Conservation (phyloP, 1,140 invertebrate species). For the Caenorhabditis briggsae region DNA sequence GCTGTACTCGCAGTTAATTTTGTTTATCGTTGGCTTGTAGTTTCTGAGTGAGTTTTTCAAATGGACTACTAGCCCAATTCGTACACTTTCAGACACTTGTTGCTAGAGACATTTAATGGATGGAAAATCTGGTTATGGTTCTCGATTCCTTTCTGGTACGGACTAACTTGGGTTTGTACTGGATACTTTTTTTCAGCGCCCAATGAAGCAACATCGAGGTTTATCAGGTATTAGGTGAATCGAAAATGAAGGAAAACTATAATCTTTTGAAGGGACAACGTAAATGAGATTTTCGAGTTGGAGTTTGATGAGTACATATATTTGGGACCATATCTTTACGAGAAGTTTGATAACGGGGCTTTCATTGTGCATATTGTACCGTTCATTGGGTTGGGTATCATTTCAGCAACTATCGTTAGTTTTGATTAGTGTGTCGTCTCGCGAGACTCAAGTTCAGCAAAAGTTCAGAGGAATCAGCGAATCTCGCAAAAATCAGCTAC, state of each 20-base stretch:
- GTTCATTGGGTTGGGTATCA: neutral
- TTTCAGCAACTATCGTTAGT: conserved; percentile 10
- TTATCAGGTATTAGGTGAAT: neutral
- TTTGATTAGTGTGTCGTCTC: no score
- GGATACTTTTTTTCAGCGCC: conserved; percentile 1
- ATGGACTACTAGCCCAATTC: no score
- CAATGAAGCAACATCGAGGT: neutral
- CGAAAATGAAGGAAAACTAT: neutral
- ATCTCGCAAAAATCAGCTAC: no score
- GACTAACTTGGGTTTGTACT: neutral
- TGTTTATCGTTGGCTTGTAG: conserved; percentile 6
- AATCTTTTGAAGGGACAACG: neutral
- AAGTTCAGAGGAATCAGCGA: no score
- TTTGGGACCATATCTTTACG: neutral
- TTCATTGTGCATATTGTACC: neutral
- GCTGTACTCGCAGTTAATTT: conserved; percentile 6
- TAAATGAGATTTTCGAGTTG: conserved; percentile 8
- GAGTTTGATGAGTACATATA: conserved; percentile 12
- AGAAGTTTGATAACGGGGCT: neutral
- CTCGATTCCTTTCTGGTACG: conserved; percentile 26
- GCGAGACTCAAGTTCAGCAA: no score
- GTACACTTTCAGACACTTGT: neutral
- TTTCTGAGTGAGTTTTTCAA: neutral
- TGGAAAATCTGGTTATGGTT: conserved; percentile 16
- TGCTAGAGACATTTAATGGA: neutral